These are phyloP conservation scores for Arbacia lixula DNA, from an alignment of 53 echinoderm and acorn worm species.

Conservation along the genomic window DNA sequence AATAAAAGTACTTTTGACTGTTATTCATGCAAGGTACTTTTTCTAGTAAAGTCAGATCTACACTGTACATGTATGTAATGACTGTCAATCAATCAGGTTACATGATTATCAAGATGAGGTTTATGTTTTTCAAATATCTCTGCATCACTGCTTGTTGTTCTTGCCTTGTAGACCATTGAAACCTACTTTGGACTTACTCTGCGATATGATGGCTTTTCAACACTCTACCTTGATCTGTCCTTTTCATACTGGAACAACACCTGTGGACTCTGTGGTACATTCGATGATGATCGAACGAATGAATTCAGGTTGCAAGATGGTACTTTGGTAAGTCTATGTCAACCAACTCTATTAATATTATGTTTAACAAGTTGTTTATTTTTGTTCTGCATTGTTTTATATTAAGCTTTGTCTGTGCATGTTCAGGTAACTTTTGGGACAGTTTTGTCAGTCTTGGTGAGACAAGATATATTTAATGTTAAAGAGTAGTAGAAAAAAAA, in stretches of 20 bases:
- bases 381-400: too few species aligned
- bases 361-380: too few species aligned
- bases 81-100: background rate
- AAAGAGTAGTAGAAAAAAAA: too few species aligned
- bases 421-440: too few species aligned
- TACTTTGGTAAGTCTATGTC: conserved; percentile 58
- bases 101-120: background rate
- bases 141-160: background rate
- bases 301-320: conserved; percentile 67
- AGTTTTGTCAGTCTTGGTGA: too few species aligned
- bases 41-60: too few species aligned
- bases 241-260: conserved; percentile 65
- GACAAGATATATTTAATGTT: too few species aligned
- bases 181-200: conserved; percentile 64
- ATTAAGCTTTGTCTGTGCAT: too few species aligned
- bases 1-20: too few species aligned
- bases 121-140: background rate
- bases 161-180: conserved; percentile 38
- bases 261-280: conserved; percentile 87
- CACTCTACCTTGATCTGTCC: conserved; percentile 53
- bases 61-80: background rate
- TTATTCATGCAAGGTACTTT: too few species aligned
- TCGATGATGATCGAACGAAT: conserved; percentile 67
- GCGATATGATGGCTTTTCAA: conserved; percentile 49
- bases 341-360: too few species aligned